Base-by-base conservation (phyloP, 2,888 invertebrate genomes). In the Eustalomyia histrio region DNA sequence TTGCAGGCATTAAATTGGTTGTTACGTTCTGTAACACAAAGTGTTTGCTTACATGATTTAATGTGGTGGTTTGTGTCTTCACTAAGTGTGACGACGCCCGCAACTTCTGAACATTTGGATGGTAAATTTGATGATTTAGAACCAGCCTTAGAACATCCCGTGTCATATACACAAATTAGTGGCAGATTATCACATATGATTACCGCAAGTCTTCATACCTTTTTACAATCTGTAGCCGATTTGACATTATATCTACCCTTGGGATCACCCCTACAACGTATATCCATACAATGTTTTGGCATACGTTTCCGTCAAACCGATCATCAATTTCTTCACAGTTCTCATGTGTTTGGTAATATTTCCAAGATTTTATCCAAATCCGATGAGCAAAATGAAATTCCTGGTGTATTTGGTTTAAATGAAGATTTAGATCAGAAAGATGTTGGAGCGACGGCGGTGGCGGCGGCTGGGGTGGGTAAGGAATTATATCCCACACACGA, bases 1-100 rank as follows among this genome's bases (percentile, higher is more conserved):
- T 94, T 98, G 92, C 97, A 97, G 93, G 97, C 98, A 0, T 92
- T 99, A 84, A 98, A 98, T 89, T 99, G 99, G 99, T 91, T 99
- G 21, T 91, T 99, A 58, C 93, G 97, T 67, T 97, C 95, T 68
- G 96, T 97, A 0, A 97, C 97, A 0, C 97, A 97, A 88, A 95
- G 97, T 4, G 94, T 95, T 5, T 96, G 97, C 87, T 93, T 99
- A 18, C 98, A 99, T 86, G 99, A 99, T 91, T 92, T 99, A 10
- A 93, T 99, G 89, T 99, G 99, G 99, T 98, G 97, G 96, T 97
- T 98, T 89, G 96, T 97, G 21, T 94, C 95, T 14, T 95, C 98
- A 0, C 92, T 98, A 50, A 94, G 95, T 2, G 86, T 91, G 65
- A 90, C 91, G 24, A 92, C 93, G 52, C 33, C 74, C 2, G 4